A percentile compares a stretch with the other conserved stretches of the same genome.
Conservation (phyloP, 2,797 vertebrate species). For the Schizopygopsis malacanthus region DNA sequence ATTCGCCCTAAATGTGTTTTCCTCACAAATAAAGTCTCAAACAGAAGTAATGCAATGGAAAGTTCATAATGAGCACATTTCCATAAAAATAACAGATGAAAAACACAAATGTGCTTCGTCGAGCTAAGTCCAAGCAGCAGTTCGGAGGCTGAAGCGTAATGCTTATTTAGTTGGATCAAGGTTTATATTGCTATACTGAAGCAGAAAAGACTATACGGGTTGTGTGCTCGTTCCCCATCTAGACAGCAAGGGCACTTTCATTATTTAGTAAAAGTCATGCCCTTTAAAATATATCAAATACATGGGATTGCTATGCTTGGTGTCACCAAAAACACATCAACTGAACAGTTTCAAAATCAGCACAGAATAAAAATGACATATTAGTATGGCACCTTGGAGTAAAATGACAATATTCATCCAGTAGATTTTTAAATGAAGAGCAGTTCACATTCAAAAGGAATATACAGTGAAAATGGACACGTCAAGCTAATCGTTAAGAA, state of each 20-base stretch:
- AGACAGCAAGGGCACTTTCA: conserved; percentile 29
- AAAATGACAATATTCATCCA: conserved; percentile 22
- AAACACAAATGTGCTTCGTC: conserved; percentile 8
- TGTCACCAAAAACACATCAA: conserved; percentile 1
- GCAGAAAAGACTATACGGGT: conserved; percentile 59
- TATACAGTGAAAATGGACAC: conserved; percentile 4
- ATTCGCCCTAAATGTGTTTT: neutral
- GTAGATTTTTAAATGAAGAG: conserved; percentile 2
- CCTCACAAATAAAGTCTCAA: neutral
- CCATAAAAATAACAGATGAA: neutral
- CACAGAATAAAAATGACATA: conserved; percentile 10
- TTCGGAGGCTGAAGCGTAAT: neutral
- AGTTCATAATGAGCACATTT: neutral
- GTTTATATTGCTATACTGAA: conserved; percentile 59
- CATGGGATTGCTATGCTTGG: neutral
- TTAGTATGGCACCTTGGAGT: conserved; percentile 6
- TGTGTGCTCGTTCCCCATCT: conserved; percentile 73
- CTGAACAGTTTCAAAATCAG: conserved; percentile 17
- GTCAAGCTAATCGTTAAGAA: neutral
- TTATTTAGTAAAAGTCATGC: conserved; percentile 57
- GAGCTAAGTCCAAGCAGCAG: neutral
- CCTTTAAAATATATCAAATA: conserved; percentile 21
- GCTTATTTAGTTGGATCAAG: conserved; percentile 23
- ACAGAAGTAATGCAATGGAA: neutral
- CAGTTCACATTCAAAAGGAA: conserved; percentile 30